phyloP scores from a whole-genome alignment of 1,140 invertebrate species.

The Liolophura sinensis region DNA sequence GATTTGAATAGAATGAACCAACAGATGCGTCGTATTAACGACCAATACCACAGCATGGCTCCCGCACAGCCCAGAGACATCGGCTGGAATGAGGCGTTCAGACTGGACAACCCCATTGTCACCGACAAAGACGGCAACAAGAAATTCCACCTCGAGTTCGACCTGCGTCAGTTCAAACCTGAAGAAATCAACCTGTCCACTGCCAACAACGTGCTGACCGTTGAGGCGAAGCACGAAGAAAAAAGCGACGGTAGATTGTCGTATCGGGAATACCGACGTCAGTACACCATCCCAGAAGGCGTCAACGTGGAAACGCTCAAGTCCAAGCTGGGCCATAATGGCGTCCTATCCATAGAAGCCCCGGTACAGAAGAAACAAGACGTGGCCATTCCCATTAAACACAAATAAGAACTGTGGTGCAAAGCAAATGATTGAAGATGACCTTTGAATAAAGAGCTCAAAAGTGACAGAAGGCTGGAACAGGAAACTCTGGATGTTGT shows the following conservation, averaged over 20 bases:
- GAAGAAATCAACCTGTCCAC: constrained; percentile 89
- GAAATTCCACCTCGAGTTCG: constrained; percentile 63
- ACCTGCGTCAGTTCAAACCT: constrained; percentile 81
- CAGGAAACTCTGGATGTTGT: no score
- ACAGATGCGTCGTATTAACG: no score
- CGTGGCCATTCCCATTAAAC: no score
- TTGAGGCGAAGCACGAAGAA: constrained; percentile 85
- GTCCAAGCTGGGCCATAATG: constrained; percentile 46
- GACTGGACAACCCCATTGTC: constrained; percentile 42
- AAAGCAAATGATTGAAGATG: no score
- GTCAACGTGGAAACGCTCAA: constrained; percentile 51
- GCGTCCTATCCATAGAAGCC: constrained; percentile 64
- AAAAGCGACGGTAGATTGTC: constrained; percentile 73
- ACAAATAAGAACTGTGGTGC: no score
- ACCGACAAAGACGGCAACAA: constrained; percentile 23
- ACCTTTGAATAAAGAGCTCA: no score
- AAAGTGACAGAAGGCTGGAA: no score
- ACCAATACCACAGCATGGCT: no score
- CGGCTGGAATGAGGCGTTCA: constrained; percentile 36
- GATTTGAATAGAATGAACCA: no score
- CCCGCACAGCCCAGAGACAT: no score
- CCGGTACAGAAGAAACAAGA: constrained; percentile 27
- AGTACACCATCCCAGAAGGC: constrained; percentile 56
- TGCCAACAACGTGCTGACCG: constrained; percentile 75
- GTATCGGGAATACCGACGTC: constrained; percentile 70